Evolutionary conservation across 2,113 vertebrate genomes (phyloP), one percentile per base, ranked within the genome.

Genomic region (Pleuronectes platessa): DNA sequence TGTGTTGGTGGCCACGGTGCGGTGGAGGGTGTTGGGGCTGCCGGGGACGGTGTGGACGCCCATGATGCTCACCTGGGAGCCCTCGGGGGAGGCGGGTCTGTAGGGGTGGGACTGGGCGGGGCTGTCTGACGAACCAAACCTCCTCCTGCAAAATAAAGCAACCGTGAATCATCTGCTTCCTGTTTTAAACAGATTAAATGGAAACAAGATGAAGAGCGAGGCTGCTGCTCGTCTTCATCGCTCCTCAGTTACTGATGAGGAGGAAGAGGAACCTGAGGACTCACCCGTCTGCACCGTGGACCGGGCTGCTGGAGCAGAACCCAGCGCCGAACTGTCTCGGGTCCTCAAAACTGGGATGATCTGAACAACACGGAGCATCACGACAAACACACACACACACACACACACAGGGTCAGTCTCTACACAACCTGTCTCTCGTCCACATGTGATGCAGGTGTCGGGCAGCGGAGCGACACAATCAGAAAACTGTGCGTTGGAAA

Each of bases 1-100:
- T 0, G 97, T 98, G 85, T 98, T 98, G 70, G 98, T 99, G 82
- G 96, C 98, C 90, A 98, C 97, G 14, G 97, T 98, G 92, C 97
- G 94, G 86, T 98, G 98, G 60, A 97, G 95, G 3, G 96, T 94
- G 88, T 98, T 96, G 35, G 98, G 97, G 88, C 97, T 98, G 56
- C 96, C 97, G 0, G 97, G 96, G n/a, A 97, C 82, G 0, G 90
- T 83, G 14, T 97, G 96, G 20, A 95, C 89, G 0, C 95, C 92
- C 72, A 94, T 86, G 65, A 95, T 91, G 0, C 83, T 94, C 77
- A 96, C 94, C 86, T 96, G 96, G 11, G 93, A 83, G 26, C 93
- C 91, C 0, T 97, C 96, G 0, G 93, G 91, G 74, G 93, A 91
- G 40, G 90, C 4, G 79, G 89, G 87, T 60, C 90, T 78, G 65